Conservation (phyloP, 2,113 vertebrate species). For the Psittacula cyanocephala region DNA sequence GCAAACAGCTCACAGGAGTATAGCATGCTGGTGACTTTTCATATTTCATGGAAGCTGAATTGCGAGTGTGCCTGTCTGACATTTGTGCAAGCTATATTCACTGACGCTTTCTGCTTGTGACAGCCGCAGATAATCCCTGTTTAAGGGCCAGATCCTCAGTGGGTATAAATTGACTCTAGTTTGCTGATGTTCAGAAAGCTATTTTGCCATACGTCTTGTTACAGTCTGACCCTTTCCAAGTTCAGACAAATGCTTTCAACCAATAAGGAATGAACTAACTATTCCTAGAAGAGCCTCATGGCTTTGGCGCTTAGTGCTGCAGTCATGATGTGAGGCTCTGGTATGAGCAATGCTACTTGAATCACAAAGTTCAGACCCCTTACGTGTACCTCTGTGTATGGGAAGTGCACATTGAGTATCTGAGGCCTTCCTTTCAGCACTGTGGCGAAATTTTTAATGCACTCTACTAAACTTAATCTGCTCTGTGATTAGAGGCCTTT, state of each 20-base stretch:
- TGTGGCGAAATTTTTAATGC: not conserved
- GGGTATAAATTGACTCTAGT: not conserved
- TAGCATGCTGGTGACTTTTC: not conserved
- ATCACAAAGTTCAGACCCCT: not conserved
- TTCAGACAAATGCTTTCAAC: not conserved
- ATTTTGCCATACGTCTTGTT: not conserved
- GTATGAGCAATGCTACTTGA: not conserved
- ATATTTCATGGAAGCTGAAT: not conserved
- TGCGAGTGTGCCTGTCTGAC: not conserved
- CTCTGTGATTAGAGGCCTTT: slow-evolving; percentile 2
- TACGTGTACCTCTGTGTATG: not conserved
- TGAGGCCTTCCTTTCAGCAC: not conserved
- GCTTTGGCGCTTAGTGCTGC: not conserved
- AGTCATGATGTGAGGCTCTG: not conserved
- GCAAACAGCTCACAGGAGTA: not conserved
- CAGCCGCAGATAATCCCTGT: not conserved
- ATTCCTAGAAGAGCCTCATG: not conserved
- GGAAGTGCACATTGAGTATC: not conserved
- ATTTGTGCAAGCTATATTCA: not conserved
- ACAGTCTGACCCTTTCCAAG: not conserved
- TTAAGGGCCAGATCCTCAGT: slow-evolving; percentile 12
- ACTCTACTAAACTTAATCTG: not conserved
- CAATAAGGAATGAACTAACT: not conserved
- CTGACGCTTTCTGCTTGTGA: not conserved
- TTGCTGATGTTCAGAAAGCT: not conserved